Evolutionary conservation across 1,140 invertebrate genomes (phyloP), one percentile per base, ranked within the genome.

Genomic region (Zeugodacus cucurbitae): DNA sequence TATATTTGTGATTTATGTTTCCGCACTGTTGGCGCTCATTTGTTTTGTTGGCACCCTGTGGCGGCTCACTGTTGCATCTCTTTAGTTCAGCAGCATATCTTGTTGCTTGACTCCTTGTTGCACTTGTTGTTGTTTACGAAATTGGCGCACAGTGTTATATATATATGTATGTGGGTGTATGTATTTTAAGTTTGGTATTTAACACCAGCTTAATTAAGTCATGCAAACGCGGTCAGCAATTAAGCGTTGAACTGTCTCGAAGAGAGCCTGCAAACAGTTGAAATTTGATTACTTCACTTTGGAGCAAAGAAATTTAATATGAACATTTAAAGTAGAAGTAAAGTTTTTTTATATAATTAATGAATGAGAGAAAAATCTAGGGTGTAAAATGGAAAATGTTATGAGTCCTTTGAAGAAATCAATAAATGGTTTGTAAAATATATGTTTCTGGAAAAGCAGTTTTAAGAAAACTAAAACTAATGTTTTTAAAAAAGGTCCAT

Each of bases 21-120:
- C n/a, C 41, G 44, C 74, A 82, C n/a, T 82, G 74, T 82, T 82
- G 74, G 37, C n/a, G 41, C 34, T 14, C 74, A 82, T 26, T 82
- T 26, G 74, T 82, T 41, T 41, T 82, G 22, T 54, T 44, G 74
- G 74, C 74, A 54, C 41, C 74, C 44, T 82, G 44, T 32, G 74
- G 41, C 74, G 34, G 22, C 2, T 78, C 22, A 4, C 41, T 82
- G 74, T 17, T 54, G 41, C 41, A 8, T n/a, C n/a, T 41, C 41
- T 44, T 82, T n/a, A 41, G 22, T 22, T 7, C 4, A 14, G 41
- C 41, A n/a, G 41, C n/a, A 20, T 74, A 22, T 74, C 32, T 82
- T 82, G n/a, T 48, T 37, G 74, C n/a, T 48, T 48, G 20, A 48
- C 26, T 37, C 10, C 26, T 82, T 82, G 74, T 29, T 44, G 74